Base-by-base conservation (phyloP, 2,888 invertebrate species). In the Adelognathus sp. region DNA sequence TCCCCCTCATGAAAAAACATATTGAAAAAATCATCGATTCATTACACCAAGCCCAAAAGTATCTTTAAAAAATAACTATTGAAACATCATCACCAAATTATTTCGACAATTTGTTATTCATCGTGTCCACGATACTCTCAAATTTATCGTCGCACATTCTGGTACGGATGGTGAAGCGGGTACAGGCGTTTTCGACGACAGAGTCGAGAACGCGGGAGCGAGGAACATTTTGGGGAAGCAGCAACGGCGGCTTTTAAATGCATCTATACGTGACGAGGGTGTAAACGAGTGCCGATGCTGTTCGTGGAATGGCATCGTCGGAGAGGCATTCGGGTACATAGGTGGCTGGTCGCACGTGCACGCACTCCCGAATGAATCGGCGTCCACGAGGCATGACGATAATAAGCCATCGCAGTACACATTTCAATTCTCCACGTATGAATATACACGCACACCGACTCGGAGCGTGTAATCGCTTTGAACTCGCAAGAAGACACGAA, bases 231-330 rank as follows among this genome's bases (percentile, higher is more conserved):
- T 46, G 50, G 66, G 56, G 50, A 63, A 74, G 67, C 29, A 46
- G 64, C 76, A 50, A 52, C 73, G 73, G 58, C 58, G 76, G 80
- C 78, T 81, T 81, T 81, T 81, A 81, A 81, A 78, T 81, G 81
- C 77, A 80, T 71, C 41, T 69, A 64, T 78, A 81, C 81, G 81
- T 81, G 81, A 81, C 72, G 64, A 72, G 72, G 29, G 63, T 72
- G 44, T 56, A 64, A 72, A 72, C 63, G 63, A 52, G 24, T 72
- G 56, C 56, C 56, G 54, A 64, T 64, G 63, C 44, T 44, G 61
- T 36, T 61, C 39, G 52, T 36, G 61, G 11, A 72, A 61, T 41
- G 39, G 63, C 44, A 21, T 44, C 29, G 54, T n/a, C n/a, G n/a
- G n/a, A n/a, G n/a, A 41, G 24, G 5, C 6, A 36, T 33, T n/a